Conservation (phyloP, 2,888 invertebrate species). For the Drosophila lutescens region DNA sequence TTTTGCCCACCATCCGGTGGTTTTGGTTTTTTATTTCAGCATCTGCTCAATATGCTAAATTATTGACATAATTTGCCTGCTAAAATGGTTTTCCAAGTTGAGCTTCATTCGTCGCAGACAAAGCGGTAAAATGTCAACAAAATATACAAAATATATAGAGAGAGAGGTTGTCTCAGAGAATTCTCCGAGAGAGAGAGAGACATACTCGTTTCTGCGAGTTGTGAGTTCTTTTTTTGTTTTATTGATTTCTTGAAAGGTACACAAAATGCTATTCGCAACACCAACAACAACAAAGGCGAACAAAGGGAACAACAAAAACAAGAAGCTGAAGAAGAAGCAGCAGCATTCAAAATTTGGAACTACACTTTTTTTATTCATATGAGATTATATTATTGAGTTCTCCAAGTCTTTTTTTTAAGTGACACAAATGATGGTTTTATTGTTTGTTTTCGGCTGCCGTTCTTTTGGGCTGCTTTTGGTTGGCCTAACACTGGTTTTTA, state of each 20-base stretch:
- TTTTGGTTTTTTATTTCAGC: not conserved
- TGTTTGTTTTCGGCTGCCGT: constrained; percentile 13
- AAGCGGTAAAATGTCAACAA: constrained; percentile 74
- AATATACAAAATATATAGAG: constrained; percentile 31
- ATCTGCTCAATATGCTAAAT: constrained; percentile 67
- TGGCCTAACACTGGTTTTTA: not conserved
- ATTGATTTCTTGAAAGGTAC: constrained; percentile 83
- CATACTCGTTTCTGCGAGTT: constrained; percentile 72
- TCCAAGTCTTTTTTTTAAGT: constrained; percentile 14
- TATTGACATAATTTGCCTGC: constrained; percentile 46
- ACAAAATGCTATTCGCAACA: constrained; percentile 78
- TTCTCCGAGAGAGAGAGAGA: constrained; percentile 16
- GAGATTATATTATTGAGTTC: constrained; percentile 24
- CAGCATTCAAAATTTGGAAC: constrained; percentile 15
- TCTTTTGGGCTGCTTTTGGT: not conserved
- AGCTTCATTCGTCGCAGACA: constrained; percentile 13
- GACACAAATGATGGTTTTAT: constrained; percentile 26
- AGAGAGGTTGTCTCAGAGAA: constrained; percentile 13
- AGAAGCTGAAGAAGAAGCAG: constrained; percentile 33
- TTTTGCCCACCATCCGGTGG: constrained; percentile 15
- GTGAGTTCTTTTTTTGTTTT: constrained; percentile 74
- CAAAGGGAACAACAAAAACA: constrained; percentile 54
- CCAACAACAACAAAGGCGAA: constrained; percentile 49
- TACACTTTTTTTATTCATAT: constrained; percentile 8
- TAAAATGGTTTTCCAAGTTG: constrained; percentile 24